Conservation (phyloP, 1,140 invertebrate genomes). For the Cyrtorhinus lividipennis region DNA sequence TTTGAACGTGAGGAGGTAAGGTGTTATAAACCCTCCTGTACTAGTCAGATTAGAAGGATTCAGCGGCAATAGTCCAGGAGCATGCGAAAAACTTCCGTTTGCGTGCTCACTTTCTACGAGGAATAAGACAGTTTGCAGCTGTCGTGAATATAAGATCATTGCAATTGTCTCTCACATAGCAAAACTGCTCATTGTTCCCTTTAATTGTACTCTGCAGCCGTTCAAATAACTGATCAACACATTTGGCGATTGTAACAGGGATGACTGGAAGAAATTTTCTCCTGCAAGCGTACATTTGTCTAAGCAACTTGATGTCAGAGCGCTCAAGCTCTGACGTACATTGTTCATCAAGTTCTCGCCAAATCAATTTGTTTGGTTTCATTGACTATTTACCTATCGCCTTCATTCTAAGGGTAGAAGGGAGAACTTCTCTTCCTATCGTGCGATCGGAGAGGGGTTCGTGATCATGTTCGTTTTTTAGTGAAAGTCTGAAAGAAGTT, state of each 20-base stretch:
- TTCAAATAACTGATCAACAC: not conserved
- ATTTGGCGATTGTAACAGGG: not conserved
- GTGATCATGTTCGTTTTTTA: too few species aligned
- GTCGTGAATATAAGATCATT: not conserved
- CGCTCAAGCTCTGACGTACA: too few species aligned
- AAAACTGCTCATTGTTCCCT: not conserved
- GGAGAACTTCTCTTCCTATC: too few species aligned
- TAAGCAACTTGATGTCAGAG: too few species aligned
- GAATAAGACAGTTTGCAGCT: not conserved
- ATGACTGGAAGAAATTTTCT: not conserved
- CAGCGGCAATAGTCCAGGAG: not conserved
- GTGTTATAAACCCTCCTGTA: not conserved
- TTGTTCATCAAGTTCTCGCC: too few species aligned
- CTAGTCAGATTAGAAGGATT: not conserved
- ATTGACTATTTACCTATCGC: too few species aligned
- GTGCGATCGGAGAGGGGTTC: too few species aligned
- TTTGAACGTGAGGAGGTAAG: not conserved
- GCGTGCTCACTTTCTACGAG: not conserved
- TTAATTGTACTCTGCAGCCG: not conserved
- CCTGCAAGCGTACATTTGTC: too few species aligned
- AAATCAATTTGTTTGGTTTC: too few species aligned
- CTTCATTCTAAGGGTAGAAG: too few species aligned
- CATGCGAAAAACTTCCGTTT: not conserved
- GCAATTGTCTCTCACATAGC: not conserved
- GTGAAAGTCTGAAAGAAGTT: too few species aligned